Percentiles rank a stretch among this genome's conserved stretches.
phyloP scores from a whole-genome alignment of 1,140 invertebrate species.

The Venturia canescens region DNA sequence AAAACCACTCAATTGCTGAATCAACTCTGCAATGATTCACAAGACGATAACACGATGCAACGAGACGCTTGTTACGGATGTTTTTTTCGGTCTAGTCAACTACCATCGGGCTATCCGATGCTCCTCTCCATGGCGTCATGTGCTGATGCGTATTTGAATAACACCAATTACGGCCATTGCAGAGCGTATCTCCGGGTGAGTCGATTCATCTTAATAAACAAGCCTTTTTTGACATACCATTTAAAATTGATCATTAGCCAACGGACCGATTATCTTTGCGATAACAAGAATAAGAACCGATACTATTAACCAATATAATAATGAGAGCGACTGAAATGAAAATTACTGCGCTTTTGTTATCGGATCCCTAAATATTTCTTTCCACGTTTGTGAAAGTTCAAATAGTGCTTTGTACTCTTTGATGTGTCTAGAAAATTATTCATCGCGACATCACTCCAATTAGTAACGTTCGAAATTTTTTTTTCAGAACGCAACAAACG shows the following conservation, averaged over 20 bases:
- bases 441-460: not conserved
- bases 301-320: no score
- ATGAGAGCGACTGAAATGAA: no score
- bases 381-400: no score
- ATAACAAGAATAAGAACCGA: no score
- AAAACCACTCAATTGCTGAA: conserved; percentile 66
- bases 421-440: no score
- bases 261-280: no score
- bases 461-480: conserved; percentile 13
- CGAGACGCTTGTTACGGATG: conserved; percentile 71
- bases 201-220: conserved; percentile 1
- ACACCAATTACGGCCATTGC: conserved; percentile 66
- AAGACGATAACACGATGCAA: conserved; percentile 53
- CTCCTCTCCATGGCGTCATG: conserved; percentile 64
- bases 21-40: conserved; percentile 67
- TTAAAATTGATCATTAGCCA: no score
- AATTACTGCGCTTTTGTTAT: no score
- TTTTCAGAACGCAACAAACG: conserved; percentile 62
- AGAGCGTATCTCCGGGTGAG: conserved; percentile 64
- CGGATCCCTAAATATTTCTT: no score
- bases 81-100: conserved; percentile 64
- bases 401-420: no score
- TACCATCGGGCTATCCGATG: conserved; percentile 62
- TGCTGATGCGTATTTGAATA: conserved; percentile 64
- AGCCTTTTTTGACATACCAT: not conserved